Percentiles rank a stretch among this genome's conserved stretches.
These are phyloP conservation scores for Drosophila chauvacae DNA, from an alignment of 1,140 invertebrate genomes.

Conservation along the genomic window DNA sequence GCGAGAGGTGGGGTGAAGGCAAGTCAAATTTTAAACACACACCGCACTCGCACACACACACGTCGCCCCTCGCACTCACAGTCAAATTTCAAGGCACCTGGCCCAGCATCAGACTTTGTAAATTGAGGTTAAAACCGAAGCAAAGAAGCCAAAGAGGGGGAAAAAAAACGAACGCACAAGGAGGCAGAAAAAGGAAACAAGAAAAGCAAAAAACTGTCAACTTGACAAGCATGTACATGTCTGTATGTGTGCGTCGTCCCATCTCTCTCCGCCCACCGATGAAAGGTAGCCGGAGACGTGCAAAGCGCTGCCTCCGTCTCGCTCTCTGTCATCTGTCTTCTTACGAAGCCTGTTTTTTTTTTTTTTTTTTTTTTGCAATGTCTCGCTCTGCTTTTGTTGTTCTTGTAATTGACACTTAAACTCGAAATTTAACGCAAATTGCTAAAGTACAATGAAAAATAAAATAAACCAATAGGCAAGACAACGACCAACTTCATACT, in stretches of 20 bases:
- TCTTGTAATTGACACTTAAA: constrained; percentile 81
- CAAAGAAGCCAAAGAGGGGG: constrained; percentile 35
- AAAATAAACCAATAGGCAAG: not conserved
- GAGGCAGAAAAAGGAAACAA: constrained; percentile 34
- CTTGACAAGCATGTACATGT: constrained; percentile 58
- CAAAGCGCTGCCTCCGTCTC: constrained; percentile 4
- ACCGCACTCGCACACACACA: constrained; percentile 27
- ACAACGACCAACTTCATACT: not conserved
- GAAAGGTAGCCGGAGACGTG: constrained; percentile 30
- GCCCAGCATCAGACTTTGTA: constrained; percentile 58
- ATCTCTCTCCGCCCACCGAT: not conserved
- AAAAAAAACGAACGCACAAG: constrained; percentile 16
- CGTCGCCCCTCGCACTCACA: not conserved
- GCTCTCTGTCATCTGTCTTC: constrained; percentile 27
- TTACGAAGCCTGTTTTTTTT: not conserved
- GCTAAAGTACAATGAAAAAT: constrained; percentile 43
- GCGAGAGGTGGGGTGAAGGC: constrained; percentile 19
- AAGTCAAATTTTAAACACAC: constrained; percentile 67
- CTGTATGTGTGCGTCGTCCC: not conserved
- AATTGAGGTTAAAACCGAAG: constrained; percentile 75
- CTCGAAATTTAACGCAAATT: constrained; percentile 81
- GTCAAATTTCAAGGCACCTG: constrained; percentile 68
- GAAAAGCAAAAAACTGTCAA: constrained; percentile 46
- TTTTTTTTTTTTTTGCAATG: constrained; percentile 14
- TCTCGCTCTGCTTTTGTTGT: constrained; percentile 55